phyloP scores from a whole-genome alignment of 2,797 vertebrate genomes.

The Holocentrus rufus region DNA sequence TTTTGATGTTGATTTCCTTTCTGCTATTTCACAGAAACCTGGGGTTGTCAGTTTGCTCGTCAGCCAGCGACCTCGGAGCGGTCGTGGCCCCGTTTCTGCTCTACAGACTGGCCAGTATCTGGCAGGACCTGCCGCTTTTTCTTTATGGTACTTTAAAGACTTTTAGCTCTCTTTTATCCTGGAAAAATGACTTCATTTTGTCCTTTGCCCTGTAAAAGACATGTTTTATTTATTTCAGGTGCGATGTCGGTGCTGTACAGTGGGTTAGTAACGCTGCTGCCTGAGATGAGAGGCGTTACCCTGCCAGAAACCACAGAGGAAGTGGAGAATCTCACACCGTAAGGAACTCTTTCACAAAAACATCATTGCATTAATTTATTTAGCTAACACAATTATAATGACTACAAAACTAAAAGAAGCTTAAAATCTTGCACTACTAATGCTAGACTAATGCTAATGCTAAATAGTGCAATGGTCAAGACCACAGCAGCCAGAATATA shows the following conservation, averaged over 20 bases:
- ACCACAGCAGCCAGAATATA: no score
- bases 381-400: no score
- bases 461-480: no score
- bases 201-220: no score
- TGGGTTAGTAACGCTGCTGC: conserved; percentile 51
- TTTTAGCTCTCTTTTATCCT: no score
- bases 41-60: conserved; percentile 85
- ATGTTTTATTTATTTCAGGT: conserved; percentile 40
- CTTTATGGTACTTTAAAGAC: conserved; percentile 22
- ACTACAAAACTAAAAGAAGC: neutral
- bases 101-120: conserved; percentile 80
- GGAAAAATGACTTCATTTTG: no score
- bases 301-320: conserved; percentile 64
- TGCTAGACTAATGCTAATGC: no score
- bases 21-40: conserved; percentile 74
- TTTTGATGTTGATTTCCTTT: no score
- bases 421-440: neutral
- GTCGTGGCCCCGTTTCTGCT: conserved; percentile 84
- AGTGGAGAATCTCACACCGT: conserved; percentile 50
- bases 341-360: neutral
- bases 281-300: conserved; percentile 60
- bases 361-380: no score
- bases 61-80: conserved; percentile 85
- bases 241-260: conserved; percentile 51
- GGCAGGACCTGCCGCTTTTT: conserved; percentile 50